phyloP scores from a whole-genome alignment of 1,140 invertebrate genomes.

The Oryctes rhinoceros region DNA sequence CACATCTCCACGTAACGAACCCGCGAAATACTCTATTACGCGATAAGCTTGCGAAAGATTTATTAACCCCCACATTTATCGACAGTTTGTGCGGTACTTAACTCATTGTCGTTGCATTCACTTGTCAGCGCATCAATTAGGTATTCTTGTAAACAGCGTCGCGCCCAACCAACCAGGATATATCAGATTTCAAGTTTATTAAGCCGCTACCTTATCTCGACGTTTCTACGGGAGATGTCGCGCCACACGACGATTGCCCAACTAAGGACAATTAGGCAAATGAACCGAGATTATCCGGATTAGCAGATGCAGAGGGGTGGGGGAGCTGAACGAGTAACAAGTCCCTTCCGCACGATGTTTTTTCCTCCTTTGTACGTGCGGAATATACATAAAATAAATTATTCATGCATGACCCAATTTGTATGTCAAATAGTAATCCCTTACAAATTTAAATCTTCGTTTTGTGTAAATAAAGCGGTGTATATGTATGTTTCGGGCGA shows the following conservation, averaged over 20 bases:
- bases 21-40: background rate
- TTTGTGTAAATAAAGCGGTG: constrained; percentile 23
- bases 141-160: constrained; percentile 23
- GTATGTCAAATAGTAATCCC: constrained; percentile 28
- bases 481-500: background rate
- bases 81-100: background rate
- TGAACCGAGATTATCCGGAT: constrained; percentile 29
- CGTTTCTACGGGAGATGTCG: constrained; percentile 7
- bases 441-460: constrained; percentile 30
- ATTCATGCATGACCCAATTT: constrained; percentile 29
- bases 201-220: constrained; percentile 30
- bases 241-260: constrained; percentile 17
- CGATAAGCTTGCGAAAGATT: background rate
- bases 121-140: constrained; percentile 28
- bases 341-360: background rate
- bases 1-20: background rate
- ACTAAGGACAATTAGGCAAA: constrained; percentile 40
- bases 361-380: background rate
- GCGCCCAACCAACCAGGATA: background rate
- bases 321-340: constrained; percentile 1
- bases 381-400: constrained; percentile 13
- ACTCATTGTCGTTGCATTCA: constrained; percentile 5
- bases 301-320: constrained; percentile 21
- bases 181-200: constrained; percentile 37
- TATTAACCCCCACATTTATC: background rate